Evolutionary conservation across 2,797 vertebrate species (phyloP).

Genomic region (Scleropages formosus): DNA sequence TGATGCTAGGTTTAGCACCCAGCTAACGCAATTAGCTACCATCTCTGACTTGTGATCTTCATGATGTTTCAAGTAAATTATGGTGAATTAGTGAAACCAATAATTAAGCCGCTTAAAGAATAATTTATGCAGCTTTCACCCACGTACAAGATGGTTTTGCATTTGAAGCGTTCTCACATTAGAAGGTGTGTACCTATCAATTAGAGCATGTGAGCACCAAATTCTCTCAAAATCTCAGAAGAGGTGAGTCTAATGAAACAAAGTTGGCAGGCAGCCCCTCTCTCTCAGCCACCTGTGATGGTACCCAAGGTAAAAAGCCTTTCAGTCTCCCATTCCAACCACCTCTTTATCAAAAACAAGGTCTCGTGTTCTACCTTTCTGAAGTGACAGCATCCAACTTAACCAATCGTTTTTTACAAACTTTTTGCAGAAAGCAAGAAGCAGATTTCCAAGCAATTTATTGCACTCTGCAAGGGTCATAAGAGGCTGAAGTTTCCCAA

Average conservation of each 20-base stretch:
- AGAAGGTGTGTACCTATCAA: conserved; percentile 70
- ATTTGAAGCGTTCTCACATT: conserved; percentile 64
- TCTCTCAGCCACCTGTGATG: conserved; percentile 57
- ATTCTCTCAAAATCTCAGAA: no score
- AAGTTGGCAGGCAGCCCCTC: conserved; percentile 58
- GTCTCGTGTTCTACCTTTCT: not conserved
- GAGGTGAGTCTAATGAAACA: conserved; percentile 76
- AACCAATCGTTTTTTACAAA: not conserved
- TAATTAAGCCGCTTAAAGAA: conserved; percentile 65
- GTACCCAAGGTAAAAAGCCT: conserved; percentile 37
- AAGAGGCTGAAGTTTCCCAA: no score
- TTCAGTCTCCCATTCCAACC: not conserved
- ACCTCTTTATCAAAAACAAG: not conserved
- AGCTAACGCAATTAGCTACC: conserved; percentile 58
- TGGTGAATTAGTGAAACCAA: conserved; percentile 63
- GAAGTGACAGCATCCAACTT: not conserved
- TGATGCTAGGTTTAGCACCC: conserved; percentile 33
- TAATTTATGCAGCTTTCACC: conserved; percentile 72
- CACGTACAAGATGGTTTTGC: conserved; percentile 67
- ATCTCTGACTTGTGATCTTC: conserved; percentile 55
- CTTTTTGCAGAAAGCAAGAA: not conserved
- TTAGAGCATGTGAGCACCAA: conserved; percentile 73
- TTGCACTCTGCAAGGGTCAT: not conserved
- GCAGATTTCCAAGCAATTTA: not conserved
- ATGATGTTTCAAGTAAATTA: conserved; percentile 57